Conservation (phyloP, 2,797 vertebrate species). For the Sarcoramphus papa region DNA sequence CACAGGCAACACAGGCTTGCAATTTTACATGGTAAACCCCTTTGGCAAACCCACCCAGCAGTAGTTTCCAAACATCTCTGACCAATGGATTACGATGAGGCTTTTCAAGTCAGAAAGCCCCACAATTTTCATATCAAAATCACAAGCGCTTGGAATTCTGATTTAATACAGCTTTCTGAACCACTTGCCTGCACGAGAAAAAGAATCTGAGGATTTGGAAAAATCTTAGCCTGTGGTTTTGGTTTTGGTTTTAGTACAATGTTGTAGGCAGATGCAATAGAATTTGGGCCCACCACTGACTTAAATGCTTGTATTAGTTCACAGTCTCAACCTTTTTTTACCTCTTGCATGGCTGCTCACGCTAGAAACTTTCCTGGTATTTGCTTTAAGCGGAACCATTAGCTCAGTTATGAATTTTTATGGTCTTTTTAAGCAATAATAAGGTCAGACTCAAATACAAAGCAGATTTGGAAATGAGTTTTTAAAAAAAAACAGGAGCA, state of each 20-base stretch:
- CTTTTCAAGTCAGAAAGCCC: not conserved
- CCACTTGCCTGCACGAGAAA: not conserved
- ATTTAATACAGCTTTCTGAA: not conserved
- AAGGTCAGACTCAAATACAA: not conserved
- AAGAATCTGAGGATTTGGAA: not conserved
- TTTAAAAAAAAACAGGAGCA: not conserved
- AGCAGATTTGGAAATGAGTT: not conserved
- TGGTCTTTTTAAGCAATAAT: slow-evolving; percentile 41
- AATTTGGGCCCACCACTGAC: not conserved
- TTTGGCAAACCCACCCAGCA: not conserved
- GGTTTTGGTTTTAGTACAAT: not conserved
- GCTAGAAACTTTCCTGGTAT: not conserved
- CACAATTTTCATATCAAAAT: not conserved
- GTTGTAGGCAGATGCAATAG: not conserved
- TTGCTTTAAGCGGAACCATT: not conserved
- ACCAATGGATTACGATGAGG: not conserved
- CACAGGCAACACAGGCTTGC: not conserved
- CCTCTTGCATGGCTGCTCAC: not conserved
- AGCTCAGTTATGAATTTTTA: not conserved
- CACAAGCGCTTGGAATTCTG: not conserved
- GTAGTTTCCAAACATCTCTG: not conserved
- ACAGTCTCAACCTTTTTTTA: not conserved
- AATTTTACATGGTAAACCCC: not conserved
- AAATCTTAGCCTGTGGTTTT: not conserved
- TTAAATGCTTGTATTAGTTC: not conserved